Evolutionary conservation across 2,113 vertebrate genomes (phyloP).

Genomic region (Brachirus orientalis): DNA sequence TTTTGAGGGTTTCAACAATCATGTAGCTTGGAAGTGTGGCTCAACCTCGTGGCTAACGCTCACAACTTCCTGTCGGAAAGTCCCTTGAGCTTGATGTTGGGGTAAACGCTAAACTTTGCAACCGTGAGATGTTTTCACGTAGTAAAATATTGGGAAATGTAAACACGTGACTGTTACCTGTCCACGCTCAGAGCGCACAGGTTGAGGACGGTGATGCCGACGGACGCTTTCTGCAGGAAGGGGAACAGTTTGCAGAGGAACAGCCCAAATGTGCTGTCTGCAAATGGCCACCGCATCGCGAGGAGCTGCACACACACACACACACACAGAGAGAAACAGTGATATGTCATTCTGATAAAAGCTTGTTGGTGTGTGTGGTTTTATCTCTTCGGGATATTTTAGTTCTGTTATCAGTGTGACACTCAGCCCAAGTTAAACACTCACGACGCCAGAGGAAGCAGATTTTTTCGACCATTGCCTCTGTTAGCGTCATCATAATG

Average conservation of each 20-base stretch:
- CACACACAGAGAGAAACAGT: constrained; percentile 35
- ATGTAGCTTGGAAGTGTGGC: no score
- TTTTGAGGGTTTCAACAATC: no score
- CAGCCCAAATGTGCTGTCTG: constrained; percentile 83
- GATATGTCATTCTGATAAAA: no score
- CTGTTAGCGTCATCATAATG: no score
- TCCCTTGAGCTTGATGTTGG: no score
- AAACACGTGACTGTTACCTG: constrained; percentile 81
- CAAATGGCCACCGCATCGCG: constrained; percentile 89
- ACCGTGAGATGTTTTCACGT: no score
- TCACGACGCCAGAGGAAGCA: constrained; percentile 2
- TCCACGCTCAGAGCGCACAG: constrained; percentile 95
- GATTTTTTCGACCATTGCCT: no score
- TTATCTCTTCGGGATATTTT: constrained; percentile 52
- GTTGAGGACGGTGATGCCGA: constrained; percentile 96
- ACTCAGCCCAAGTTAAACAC: constrained; percentile 42
- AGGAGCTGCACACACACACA: constrained; percentile 82
- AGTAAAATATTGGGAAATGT: no score
- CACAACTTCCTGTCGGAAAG: no score
- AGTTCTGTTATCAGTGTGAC: constrained; percentile 51
- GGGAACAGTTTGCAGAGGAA: constrained; percentile 95
- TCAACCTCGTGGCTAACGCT: no score
- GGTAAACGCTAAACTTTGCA: no score
- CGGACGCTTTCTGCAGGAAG: constrained; percentile 95
- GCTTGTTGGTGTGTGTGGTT: background rate